These are phyloP conservation scores for Charaxes varanes DNA, from an alignment of 1,140 invertebrate species.

Conservation along the genomic window DNA sequence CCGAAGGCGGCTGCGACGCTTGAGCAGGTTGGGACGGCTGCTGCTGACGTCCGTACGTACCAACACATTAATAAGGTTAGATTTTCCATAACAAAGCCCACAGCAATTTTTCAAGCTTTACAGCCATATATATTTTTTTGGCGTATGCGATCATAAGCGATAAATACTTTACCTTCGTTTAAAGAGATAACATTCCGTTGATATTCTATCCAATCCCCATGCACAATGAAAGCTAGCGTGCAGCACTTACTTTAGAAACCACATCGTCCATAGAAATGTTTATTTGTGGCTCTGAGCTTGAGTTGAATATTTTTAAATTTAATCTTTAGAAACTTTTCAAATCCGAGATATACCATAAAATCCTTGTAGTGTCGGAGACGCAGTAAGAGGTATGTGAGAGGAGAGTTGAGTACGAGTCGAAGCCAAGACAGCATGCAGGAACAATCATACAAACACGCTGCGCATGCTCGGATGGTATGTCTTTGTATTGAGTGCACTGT, in stretches of 20 bases:
- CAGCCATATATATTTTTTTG: slow-evolving; percentile 49
- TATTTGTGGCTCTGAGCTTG: slow-evolving; percentile 43
- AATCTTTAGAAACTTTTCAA: slow-evolving; percentile 3
- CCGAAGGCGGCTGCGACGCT: slow-evolving; percentile 75
- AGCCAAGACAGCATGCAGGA: slow-evolving; percentile 72
- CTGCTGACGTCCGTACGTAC: slow-evolving; percentile 74
- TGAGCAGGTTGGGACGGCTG: slow-evolving; percentile 73
- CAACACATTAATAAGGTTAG: slow-evolving; percentile 75
- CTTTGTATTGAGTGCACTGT: slow-evolving; percentile 63
- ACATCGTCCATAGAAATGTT: slow-evolving; percentile 52
- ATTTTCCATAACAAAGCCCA: slow-evolving; percentile 69
- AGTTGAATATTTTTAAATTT: slow-evolving; percentile 16
- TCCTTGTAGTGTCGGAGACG: slow-evolving; percentile 10
- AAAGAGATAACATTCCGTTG: slow-evolving; percentile 60
- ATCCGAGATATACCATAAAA: slow-evolving; percentile 2
- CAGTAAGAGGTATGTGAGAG: slow-evolving; percentile 16
- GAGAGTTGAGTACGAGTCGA: slow-evolving; percentile 36
- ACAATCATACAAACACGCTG: slow-evolving; percentile 57
- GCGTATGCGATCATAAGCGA: slow-evolving; percentile 61
- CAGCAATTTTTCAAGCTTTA: slow-evolving; percentile 63
- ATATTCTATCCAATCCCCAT: slow-evolving; percentile 66
- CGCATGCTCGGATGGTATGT: slow-evolving; percentile 61
- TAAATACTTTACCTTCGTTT: slow-evolving; percentile 59
- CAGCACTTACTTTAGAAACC: slow-evolving; percentile 59
- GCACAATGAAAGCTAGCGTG: slow-evolving; percentile 73